These are phyloP conservation scores for Metridium senile DNA, from an alignment of 92 coral and sea anemone genomes.

Conservation along the genomic window DNA sequence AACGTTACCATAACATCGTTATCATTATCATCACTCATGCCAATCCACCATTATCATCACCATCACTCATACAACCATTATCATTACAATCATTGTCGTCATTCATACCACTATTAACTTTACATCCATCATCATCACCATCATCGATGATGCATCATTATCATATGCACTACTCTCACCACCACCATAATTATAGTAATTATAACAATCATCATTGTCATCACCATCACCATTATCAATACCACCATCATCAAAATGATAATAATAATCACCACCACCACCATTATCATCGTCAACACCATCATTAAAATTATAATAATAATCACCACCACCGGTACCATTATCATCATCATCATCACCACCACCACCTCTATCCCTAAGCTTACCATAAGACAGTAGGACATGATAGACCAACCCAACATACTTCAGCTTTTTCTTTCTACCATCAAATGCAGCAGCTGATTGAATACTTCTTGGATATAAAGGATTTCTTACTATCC, in stretches of 20 bases:
- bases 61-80: no score
- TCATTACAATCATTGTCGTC: no score
- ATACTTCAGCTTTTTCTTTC: conserved; percentile 56
- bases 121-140: neutral
- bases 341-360: neutral
- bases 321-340: neutral
- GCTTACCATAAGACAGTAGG: conserved; percentile 76
- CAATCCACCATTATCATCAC: no score
- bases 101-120: no score
- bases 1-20: neutral
- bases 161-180: neutral
- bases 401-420: conserved; percentile 59
- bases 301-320: no score
- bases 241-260: neutral
- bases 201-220: neutral
- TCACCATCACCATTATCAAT: neutral
- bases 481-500: conserved; percentile 87
- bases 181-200: neutral
- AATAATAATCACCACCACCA: neutral
- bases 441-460: conserved; percentile 46
- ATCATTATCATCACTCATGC: no score
- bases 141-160: neutral
- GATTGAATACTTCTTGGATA: conserved; percentile 76
- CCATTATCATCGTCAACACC: neutral
- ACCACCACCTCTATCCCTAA: neutral